Base-by-base conservation (phyloP, 2,797 vertebrate species). In the Lepus townsendii region DNA sequence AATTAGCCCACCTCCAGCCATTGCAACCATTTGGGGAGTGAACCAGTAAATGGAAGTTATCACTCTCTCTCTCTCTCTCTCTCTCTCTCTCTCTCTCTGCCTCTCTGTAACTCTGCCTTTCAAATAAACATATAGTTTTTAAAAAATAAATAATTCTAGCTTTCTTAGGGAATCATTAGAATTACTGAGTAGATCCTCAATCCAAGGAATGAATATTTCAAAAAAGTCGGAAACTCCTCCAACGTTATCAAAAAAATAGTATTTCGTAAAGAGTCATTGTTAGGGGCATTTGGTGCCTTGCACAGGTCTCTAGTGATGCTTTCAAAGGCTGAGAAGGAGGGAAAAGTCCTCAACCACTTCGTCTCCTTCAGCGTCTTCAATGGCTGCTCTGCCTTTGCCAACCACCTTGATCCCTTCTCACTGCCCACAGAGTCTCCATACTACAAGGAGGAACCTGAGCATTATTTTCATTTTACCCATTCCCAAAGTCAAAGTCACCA, bases 161-260 rank as follows among this genome's bases (percentile, higher is more conserved):
- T 90, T 94, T 93, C 77, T 90, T 75, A 35, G 12, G 19, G 32
- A 85, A 88, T 50, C 42, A 32, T 17, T 88, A 54, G 77, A 76
- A 72, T 83, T 92, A 83, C 57, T 90, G 50, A 85, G 22, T 69
- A 30, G 24, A 32, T 54, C 24, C 27, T 30, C 35, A 88, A 68
- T 69, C 65, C 93, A 22, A 89, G 19, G 77, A 30, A 26, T 87
- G 82, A 82, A 63, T 79, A 84, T 78, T 94, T 87, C 52, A 93
- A 94, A 65, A 80, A 11, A 47, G n/a, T 52, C 65, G 79, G 32
- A 77, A 35, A 85, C 7, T 10, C 27, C 12, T 84, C 80, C 73
- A 6, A 20, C 54, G 16, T 35, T 65, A 77, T 54, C 42, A 63
- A 78, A 90, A 73, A 83, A 82, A 14, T 16, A 9, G 7, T 75